Base-by-base conservation (phyloP, 2,797 vertebrate species). In the Darevskia nairensis region DNA sequence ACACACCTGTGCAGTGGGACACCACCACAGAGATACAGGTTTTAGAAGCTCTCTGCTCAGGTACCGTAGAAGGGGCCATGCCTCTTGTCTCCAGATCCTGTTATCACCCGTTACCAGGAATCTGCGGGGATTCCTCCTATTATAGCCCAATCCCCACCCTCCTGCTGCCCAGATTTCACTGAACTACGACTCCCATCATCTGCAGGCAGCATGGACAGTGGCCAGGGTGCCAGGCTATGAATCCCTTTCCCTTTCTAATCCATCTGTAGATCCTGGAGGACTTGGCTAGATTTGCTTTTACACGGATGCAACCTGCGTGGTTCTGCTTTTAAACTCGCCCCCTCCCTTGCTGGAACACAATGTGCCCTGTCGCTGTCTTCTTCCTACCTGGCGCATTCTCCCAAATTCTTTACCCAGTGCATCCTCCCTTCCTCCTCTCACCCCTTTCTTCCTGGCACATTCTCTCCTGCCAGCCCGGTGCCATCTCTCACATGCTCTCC, bases 401-500 rank as follows among this genome's bases (percentile, higher is more conserved):
- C 32, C 41, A 10, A 11, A 76, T 46, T 21, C 39, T 41, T 69
- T 83, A 44, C 59, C 86, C 44, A 8, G 21, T 23, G 61, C 61
- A 9, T 29, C 32, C 50, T 55, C 50, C 27, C 81, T 68, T 32
- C 41, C 74, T 59, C 19, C 50, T 6, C 32, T 23, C 66, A 50
- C 5, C 39, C 41, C 1, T 41, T 74, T 27, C 61, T 46, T 71
- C 23, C 17, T 75, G 39, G 32, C 68, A 83, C 69, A 79, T 76
- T n/a, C 59, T 75, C 44, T 17, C 74, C 71, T 76, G 71, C 75
- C 84, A 15, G 80, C 85, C 84, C 44, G 25, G 61, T 61, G 41
- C 84, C 71, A 80, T 82, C 80, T 71, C 80, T 95, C 55, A 44
- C 90, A 94, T 89, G 84, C 89, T 88, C 90, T 93, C 92, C 95